Percentiles rank a stretch among this genome's conserved stretches.
These are phyloP conservation scores for Drosophila phalerata DNA, from an alignment of 2,888 invertebrate species.

Conservation along the genomic window DNA sequence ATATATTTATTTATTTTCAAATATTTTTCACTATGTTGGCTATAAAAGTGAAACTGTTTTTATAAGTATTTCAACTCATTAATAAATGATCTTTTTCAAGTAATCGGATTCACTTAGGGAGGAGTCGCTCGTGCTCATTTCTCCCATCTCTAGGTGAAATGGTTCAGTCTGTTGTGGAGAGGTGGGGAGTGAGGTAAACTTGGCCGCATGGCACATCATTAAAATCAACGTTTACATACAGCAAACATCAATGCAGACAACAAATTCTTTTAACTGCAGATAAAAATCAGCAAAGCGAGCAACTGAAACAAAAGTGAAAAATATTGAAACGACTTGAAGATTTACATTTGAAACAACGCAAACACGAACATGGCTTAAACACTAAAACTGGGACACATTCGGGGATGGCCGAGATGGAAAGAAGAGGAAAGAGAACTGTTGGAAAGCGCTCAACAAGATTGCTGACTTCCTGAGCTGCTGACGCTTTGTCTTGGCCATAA, in stretches of 20 bases:
- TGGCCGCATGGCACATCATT: conserved; percentile 72
- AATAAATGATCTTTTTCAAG: no score
- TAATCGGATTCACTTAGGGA: background rate
- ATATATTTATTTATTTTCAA: no score
- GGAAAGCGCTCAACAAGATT: conserved; percentile 69
- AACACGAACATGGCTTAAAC: conserved; percentile 61
- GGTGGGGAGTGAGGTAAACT: conserved; percentile 17
- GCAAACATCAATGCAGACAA: conserved; percentile 76
- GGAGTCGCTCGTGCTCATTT: background rate
- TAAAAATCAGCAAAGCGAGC: conserved; percentile 74
- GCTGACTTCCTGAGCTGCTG: conserved; percentile 70
- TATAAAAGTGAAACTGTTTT: no score
- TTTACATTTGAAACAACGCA: conserved; percentile 75
- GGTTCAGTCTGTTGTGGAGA: background rate
- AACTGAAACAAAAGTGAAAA: conserved; percentile 73
- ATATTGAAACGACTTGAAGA: conserved; percentile 61
- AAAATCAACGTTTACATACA: conserved; percentile 78
- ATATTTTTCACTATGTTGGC: no score
- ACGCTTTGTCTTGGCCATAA: conserved; percentile 23
- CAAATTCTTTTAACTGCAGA: conserved; percentile 77
- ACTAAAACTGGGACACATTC: background rate
- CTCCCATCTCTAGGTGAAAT: conserved; percentile 12
- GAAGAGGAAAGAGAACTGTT: conserved; percentile 17
- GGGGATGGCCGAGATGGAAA: background rate
- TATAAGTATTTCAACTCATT: no score